A percentile compares a stretch with the other conserved stretches of the same genome.
These are phyloP conservation scores for Notodonta ziczac DNA, from an alignment of 2,888 invertebrate species.

Conservation along the genomic window DNA sequence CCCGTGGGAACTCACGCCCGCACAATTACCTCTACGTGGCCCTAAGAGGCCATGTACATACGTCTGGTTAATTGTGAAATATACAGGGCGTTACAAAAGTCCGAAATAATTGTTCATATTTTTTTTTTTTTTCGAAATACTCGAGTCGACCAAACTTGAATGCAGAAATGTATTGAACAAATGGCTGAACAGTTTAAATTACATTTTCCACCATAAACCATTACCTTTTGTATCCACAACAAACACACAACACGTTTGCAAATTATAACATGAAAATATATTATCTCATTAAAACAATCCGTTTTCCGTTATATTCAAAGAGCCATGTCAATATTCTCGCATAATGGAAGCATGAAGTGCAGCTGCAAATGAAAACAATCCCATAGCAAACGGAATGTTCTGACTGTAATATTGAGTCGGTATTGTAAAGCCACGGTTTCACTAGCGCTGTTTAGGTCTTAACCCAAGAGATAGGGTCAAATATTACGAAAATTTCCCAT, in stretches of 20 bases:
- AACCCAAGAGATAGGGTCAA: too few species aligned
- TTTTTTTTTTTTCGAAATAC: too few species aligned
- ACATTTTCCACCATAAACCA: too few species aligned
- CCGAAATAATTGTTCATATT: too few species aligned
- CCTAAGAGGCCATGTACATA: constrained; percentile 12
- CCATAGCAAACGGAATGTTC: constrained; percentile 15
- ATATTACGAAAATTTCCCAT: too few species aligned
- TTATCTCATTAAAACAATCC: constrained; percentile 16
- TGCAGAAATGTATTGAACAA: too few species aligned
- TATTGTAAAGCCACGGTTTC: constrained; percentile 3
- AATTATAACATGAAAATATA: constrained; percentile 4
- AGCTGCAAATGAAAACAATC: constrained; percentile 27
- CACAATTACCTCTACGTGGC: constrained; percentile 52
- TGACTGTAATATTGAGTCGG: constrained; percentile 8
- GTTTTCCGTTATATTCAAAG: constrained; percentile 12
- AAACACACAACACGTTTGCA: background rate
- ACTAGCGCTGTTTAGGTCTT: constrained; percentile 10
- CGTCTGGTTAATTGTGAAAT: constrained; percentile 15
- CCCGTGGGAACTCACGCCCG: constrained; percentile 66
- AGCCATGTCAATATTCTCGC: constrained; percentile 25
- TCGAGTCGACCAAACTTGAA: too few species aligned
- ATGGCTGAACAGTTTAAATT: too few species aligned
- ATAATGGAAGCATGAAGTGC: constrained; percentile 26
- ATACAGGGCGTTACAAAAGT: background rate
- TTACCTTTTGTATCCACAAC: background rate